A percentile compares a stretch with the other conserved stretches of the same genome.
Conservation (phyloP, 1,140 invertebrate genomes). For the Drosophila suzukii region DNA sequence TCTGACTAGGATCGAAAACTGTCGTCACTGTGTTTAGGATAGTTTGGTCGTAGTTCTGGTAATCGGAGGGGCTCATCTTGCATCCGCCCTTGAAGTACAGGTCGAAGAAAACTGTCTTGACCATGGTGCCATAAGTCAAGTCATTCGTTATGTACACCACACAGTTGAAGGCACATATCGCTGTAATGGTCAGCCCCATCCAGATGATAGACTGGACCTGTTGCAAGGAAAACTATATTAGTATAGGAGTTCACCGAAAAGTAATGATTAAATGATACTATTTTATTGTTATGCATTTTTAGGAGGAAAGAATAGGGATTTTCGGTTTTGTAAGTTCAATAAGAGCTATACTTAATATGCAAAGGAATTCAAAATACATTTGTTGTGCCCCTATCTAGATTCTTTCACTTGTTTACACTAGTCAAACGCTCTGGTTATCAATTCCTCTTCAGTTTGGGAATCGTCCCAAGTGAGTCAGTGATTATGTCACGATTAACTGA, state of each 20-base stretch:
- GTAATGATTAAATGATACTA: too few relatives aligned
- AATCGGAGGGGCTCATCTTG: constrained; percentile 36
- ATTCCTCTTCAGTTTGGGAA: constrained; percentile 9
- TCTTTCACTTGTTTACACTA: constrained; percentile 29
- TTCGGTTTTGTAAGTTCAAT: not conserved
- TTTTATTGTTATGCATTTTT: not conserved
- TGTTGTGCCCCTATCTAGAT: not conserved
- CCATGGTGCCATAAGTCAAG: constrained; percentile 50
- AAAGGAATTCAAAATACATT: not conserved
- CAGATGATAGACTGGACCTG: constrained; percentile 71
- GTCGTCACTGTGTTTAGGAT: constrained; percentile 47
- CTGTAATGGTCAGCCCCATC: constrained; percentile 73
- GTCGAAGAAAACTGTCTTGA: constrained; percentile 65
- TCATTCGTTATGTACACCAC: constrained; percentile 47
- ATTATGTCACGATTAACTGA: constrained; percentile 9
- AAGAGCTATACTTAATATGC: not conserved
- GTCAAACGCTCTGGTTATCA: constrained; percentile 16
- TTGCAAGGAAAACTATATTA: not conserved
- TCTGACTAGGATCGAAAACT: constrained; percentile 60
- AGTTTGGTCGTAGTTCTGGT: constrained; percentile 50
- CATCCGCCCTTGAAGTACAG: constrained; percentile 70
- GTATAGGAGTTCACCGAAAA: not conserved
- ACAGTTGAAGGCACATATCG: constrained; percentile 73
- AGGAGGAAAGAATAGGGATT: too few relatives aligned
- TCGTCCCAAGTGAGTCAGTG: constrained; percentile 26